Conservation (phyloP, 1,140 invertebrate species). For the Achroia grisella region DNA sequence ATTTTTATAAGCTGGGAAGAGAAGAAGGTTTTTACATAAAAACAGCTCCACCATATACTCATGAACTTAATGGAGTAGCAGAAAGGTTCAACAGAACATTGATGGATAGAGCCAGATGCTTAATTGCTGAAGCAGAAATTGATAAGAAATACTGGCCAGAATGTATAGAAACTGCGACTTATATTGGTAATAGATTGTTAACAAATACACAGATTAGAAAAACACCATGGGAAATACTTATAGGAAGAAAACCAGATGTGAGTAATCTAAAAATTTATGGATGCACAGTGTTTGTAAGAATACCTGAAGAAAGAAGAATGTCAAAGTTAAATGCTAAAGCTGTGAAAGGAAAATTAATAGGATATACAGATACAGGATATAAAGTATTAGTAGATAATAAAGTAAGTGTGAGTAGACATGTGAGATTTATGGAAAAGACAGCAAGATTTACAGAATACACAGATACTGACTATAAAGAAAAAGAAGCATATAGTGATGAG, state of each 20-base stretch:
- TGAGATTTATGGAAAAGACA: slow-evolving; percentile 12
- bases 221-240: slow-evolving; percentile 49
- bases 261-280: slow-evolving; percentile 40
- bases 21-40: no score
- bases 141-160: slow-evolving; percentile 43
- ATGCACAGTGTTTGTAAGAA: slow-evolving; percentile 32
- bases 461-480: not conserved
- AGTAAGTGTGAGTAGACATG: slow-evolving; percentile 10
- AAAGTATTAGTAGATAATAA: slow-evolving; percentile 15
- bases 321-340: slow-evolving; percentile 21
- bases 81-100: no score
- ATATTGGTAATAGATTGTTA: slow-evolving; percentile 19
- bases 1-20: no score
- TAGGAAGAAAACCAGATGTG: slow-evolving; percentile 33
- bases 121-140: slow-evolving; percentile 19
- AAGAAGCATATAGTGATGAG: not conserved
- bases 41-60: no score
- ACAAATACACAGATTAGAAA: slow-evolving; percentile 36
- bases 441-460: not conserved
- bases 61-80: no score
- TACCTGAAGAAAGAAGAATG: slow-evolving; percentile 10
- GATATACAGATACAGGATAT: slow-evolving; percentile 18
- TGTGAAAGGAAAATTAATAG: slow-evolving; percentile 17
- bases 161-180: slow-evolving; percentile 18
- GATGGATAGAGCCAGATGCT: slow-evolving; percentile 20